Conservation (phyloP, 2,888 invertebrate species). For the Mythimna pallens region DNA sequence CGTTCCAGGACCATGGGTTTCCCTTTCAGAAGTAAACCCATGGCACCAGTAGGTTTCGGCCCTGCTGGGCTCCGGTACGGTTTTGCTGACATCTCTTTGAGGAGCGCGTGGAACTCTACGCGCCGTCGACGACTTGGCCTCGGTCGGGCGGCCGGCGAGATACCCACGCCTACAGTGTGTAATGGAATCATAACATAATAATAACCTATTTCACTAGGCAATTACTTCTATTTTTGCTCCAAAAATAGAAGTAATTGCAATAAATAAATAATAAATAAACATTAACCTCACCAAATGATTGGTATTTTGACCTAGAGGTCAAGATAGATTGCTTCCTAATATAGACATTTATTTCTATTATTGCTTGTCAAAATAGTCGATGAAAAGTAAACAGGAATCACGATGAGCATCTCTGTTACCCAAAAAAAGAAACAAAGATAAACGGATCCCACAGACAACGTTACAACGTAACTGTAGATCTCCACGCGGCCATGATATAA, state of each 20-base stretch:
- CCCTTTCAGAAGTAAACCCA: too few relatives aligned
- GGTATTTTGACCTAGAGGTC: not conserved
- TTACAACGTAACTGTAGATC: constrained; percentile 19
- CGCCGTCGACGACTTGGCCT: too few relatives aligned
- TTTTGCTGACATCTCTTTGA: too few relatives aligned
- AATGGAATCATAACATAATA: not conserved
- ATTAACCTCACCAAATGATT: not conserved
- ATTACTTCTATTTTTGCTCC: not conserved
- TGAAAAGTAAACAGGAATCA: not conserved
- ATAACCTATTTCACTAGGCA: too few relatives aligned
- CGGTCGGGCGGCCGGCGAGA: too few relatives aligned
- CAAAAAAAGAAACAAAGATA: constrained; percentile 6
- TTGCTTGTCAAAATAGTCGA: not conserved
- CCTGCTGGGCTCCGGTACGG: too few relatives aligned
- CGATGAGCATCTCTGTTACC: not conserved
- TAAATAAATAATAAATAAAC: too few relatives aligned
- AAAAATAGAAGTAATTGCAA: not conserved
- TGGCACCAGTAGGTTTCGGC: too few relatives aligned
- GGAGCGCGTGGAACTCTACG: too few relatives aligned
- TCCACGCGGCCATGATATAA: constrained; percentile 45
- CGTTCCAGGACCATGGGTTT: too few relatives aligned
- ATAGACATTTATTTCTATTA: not conserved
- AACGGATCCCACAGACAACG: not conserved
- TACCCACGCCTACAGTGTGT: too few relatives aligned
- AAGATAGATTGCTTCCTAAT: not conserved